These are phyloP conservation scores for Macropis europaea DNA, from an alignment of 2,888 invertebrate species.

Conservation along the genomic window DNA sequence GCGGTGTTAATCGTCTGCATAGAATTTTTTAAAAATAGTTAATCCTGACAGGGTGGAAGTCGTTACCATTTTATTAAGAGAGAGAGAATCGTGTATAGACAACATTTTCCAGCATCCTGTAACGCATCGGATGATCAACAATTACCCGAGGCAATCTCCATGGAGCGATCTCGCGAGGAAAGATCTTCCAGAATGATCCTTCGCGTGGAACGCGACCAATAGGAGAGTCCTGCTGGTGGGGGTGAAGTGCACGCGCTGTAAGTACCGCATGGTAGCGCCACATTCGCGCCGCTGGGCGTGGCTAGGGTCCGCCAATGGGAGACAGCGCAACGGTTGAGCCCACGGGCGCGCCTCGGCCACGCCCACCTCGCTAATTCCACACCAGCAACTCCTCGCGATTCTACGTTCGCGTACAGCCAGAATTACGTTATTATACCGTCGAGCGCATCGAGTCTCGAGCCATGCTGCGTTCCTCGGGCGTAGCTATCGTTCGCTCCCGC, in stretches of 20 bases:
- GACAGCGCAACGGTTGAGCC: not conserved
- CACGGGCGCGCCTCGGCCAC: not conserved
- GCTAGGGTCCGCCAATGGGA: slow-evolving; percentile 40
- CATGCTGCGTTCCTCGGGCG: slow-evolving; percentile 57
- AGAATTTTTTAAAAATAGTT: too few relatives aligned
- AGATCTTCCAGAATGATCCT: slow-evolving; percentile 41
- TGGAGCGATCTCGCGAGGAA: slow-evolving; percentile 26
- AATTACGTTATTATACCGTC: slow-evolving; percentile 54
- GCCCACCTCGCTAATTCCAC: slow-evolving; percentile 12
- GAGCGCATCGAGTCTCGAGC: slow-evolving; percentile 43
- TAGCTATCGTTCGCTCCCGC: slow-evolving; percentile 48
- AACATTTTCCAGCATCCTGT: too few relatives aligned
- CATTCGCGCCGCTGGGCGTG: slow-evolving; percentile 46
- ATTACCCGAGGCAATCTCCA: slow-evolving; percentile 20
- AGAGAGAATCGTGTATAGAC: too few relatives aligned
- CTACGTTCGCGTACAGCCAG: slow-evolving; percentile 24
- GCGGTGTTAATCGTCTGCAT: too few relatives aligned
- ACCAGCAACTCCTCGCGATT: not conserved
- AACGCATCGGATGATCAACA: slow-evolving; percentile 7
- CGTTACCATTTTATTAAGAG: too few relatives aligned
- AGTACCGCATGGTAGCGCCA: slow-evolving; percentile 34
- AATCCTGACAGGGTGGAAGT: too few relatives aligned
- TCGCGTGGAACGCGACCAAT: slow-evolving; percentile 38
- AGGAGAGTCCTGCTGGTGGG: slow-evolving; percentile 24
- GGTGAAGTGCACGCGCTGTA: slow-evolving; percentile 26